Conservation (phyloP, 1,140 invertebrate genomes). For the Philopotamus ludificatus region DNA sequence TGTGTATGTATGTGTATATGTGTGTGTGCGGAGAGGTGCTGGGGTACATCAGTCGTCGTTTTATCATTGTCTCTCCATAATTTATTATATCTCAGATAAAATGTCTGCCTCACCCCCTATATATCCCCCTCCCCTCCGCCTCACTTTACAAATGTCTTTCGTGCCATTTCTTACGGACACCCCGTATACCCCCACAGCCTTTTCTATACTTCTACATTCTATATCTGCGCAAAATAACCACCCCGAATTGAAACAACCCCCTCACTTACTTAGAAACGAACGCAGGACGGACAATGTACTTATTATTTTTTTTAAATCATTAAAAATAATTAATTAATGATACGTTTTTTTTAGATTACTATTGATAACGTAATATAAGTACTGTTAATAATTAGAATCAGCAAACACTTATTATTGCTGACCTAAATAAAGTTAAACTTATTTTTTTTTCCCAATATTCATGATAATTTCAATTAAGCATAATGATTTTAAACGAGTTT, state of each 20-base stretch:
- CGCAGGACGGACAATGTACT: constrained; percentile 16
- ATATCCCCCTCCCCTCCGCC: constrained; percentile 33
- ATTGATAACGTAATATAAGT: neutral
- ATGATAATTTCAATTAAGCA: too few species aligned
- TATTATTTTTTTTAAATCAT: too few species aligned
- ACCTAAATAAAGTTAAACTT: too few species aligned
- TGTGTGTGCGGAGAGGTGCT: neutral
- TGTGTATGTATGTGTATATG: too few species aligned
- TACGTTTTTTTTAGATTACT: neutral
- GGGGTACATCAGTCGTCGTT: constrained; percentile 35
- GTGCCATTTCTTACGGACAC: constrained; percentile 30
- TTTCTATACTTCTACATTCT: constrained; percentile 31
- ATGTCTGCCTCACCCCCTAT: constrained; percentile 36
- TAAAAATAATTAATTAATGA: too few species aligned
- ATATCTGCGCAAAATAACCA: constrained; percentile 13
- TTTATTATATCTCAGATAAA: constrained; percentile 39
- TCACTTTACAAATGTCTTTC: constrained; percentile 38
- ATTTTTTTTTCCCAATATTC: too few species aligned
- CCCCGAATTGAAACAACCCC: neutral
- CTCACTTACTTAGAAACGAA: neutral
- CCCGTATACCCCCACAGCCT: constrained; percentile 17
- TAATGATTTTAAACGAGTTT: too few species aligned
- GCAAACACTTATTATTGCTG: neutral
- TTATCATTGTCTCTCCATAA: constrained; percentile 39
- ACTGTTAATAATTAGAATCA: neutral